Percentiles rank a stretch among this genome's conserved stretches.
Conservation (phyloP, 37 sponge, comb jelly and placozoan species). For the Agelas oroides region DNA sequence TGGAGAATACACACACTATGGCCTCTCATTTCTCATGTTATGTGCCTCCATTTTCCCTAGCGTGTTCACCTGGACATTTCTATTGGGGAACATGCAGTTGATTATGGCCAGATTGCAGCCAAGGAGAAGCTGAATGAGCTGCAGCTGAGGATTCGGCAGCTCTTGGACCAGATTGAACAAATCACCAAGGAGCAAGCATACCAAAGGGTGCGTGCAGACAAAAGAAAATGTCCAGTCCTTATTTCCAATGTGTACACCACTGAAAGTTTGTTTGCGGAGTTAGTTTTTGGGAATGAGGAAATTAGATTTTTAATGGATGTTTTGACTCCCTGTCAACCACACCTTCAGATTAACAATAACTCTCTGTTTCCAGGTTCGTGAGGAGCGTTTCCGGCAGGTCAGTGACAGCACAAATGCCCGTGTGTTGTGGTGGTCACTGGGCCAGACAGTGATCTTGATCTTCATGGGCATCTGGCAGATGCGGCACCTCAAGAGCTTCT, state of each 20-base stretch:
- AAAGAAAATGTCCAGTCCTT: too few relatives aligned
- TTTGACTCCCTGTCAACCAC: too few relatives aligned
- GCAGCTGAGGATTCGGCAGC: conserved; percentile 92
- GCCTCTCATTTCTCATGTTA: too few relatives aligned
- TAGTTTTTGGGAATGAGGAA: too few relatives aligned
- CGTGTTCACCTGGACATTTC: conserved; percentile 87
- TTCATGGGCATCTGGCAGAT: conserved; percentile 97
- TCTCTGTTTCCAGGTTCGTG: conserved; percentile 66
- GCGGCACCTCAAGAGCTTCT: conserved; percentile 97
- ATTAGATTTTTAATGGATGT: too few relatives aligned
- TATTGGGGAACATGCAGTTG: conserved; percentile 96
- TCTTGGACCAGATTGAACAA: conserved; percentile 97
- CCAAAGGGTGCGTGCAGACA: conserved; percentile 93
- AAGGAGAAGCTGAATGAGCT: conserved; percentile 97
- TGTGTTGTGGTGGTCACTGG: conserved; percentile 98
- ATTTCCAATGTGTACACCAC: too few relatives aligned
- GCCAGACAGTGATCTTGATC: conserved; percentile 88
- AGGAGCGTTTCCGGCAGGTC: conserved; percentile 91
- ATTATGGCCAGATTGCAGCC: conserved; percentile 90
- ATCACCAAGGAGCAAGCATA: conserved; percentile 97
- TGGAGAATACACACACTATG: too few relatives aligned
- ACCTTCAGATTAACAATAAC: too few relatives aligned
- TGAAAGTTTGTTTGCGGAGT: too few relatives aligned
- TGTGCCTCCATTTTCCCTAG: too few relatives aligned
- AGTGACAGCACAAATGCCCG: conserved; percentile 97